Conservation (phyloP, 2,888 invertebrate genomes). For the Heliconius aoede region DNA sequence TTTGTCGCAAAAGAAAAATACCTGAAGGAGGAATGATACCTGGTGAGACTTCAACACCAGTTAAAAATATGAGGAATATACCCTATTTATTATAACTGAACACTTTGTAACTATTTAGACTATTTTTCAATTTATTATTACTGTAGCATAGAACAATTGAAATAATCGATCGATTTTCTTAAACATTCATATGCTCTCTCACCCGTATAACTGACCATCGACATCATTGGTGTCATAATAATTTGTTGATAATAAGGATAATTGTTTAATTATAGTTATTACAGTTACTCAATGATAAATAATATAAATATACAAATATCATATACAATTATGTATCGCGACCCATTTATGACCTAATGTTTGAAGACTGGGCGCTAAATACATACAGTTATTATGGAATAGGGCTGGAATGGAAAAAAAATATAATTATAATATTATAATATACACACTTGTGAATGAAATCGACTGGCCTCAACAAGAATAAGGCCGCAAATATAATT, state of each 20-base stretch:
- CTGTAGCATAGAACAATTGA: conserved; percentile 10
- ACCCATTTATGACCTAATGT: conserved; percentile 88
- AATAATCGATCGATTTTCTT: conserved; percentile 18
- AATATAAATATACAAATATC: too few relatives aligned
- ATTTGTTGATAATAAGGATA: too few relatives aligned
- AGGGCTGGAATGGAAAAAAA: conserved; percentile 83
- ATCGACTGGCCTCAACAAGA: background rate
- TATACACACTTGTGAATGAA: too few relatives aligned
- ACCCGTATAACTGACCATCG: too few relatives aligned
- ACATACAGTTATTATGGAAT: conserved; percentile 96
- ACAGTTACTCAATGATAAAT: too few relatives aligned
- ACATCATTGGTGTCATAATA: too few relatives aligned
- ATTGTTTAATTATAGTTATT: too few relatives aligned
- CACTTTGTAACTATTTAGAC: conserved; percentile 11
- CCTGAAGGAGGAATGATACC: conserved; percentile 66
- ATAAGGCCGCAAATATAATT: background rate
- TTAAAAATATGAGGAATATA: conserved; percentile 77
- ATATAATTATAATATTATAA: background rate
- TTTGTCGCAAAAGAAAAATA: conserved; percentile 75
- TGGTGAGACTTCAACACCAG: conserved; percentile 65
- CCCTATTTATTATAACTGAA: conserved; percentile 47
- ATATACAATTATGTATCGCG: too few relatives aligned
- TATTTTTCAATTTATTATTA: conserved; percentile 13
- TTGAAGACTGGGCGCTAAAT: conserved; percentile 89
- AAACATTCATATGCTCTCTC: too few relatives aligned